phyloP scores from a whole-genome alignment of 2,888 invertebrate genomes.

The Lamellibrachia columna region DNA sequence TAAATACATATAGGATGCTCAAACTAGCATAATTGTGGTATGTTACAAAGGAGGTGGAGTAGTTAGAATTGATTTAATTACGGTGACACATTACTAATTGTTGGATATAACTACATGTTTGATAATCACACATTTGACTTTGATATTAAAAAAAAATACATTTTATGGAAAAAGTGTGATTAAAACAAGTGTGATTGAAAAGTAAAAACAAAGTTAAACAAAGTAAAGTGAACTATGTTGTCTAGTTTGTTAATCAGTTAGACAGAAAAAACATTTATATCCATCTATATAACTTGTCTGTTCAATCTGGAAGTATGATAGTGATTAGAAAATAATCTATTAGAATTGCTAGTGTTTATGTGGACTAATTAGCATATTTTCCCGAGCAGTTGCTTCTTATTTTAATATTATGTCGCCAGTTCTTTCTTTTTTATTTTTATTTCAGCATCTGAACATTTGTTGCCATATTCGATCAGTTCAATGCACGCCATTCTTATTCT shows the following conservation, averaged over 20 bases:
- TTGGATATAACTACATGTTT: not conserved
- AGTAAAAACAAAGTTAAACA: too few relatives aligned
- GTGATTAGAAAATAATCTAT: not conserved
- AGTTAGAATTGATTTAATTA: not conserved
- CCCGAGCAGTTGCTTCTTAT: not conserved
- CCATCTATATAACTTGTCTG: too few relatives aligned
- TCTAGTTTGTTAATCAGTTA: too few relatives aligned
- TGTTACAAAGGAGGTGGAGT: not conserved
- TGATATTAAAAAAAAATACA: not conserved
- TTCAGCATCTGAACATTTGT: not conserved
- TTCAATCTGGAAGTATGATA: not conserved
- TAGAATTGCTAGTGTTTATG: not conserved
- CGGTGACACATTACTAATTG: not conserved
- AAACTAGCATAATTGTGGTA: not conserved
- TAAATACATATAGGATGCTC: not conserved
- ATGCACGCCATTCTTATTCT: conserved; percentile 2
- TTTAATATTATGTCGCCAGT: not conserved
- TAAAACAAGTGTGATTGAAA: too few relatives aligned
- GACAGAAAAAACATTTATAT: too few relatives aligned
- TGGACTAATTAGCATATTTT: not conserved
- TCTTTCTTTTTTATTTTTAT: not conserved
- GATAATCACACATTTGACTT: not conserved
- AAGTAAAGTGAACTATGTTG: too few relatives aligned
- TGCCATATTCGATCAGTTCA: not conserved
- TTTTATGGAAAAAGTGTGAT: too few relatives aligned